Evolutionary conservation across 1,140 invertebrate species (phyloP), one percentile per base, ranked within the genome.

Genomic region (Drosophila auraria): DNA sequence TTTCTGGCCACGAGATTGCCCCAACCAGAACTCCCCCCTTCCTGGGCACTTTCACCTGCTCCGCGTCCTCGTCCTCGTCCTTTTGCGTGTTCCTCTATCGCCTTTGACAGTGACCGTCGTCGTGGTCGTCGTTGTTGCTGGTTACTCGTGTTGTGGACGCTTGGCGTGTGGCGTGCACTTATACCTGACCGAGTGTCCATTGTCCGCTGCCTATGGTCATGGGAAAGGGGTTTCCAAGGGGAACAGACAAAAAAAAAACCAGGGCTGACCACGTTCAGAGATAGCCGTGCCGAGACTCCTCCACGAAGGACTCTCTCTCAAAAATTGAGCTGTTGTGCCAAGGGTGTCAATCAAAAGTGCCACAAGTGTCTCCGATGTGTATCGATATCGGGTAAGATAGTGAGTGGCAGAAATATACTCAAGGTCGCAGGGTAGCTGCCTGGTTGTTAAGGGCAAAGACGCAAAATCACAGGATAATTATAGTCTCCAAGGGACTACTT

Each of bases 71-170:
- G 59, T 20, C 54, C 33, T 8, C 65, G 70, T 73, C 56, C 70
- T 51, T 62, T 78, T 49, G 64, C 64, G 57, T 69, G 57, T 40
- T 33, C 53, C 23, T 23, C 63, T 42, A 45, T 75, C 74, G 83
- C 75, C 75, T 70, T 82, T 86, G 82, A 87, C 83, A 86, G 69
- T 86, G 82, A 86, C 82, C 82, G 75, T 69, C 54, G 56, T 33
- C 50, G 64, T 45, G 60, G 64, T 59, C 76, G 45, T 54, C 47
- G 60, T 54, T 40, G 47, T 57, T 27, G 45, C 30, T 64, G 44
- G 66, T 45, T 49, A n/a, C 54, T 25, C n/a, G 74, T 33, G 45
- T 36, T 53, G 30, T 56, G n/a, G 42, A 17, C 30, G 25, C 47
- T 57, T 53, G 56, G 45, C 62, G 60, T 82, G 64, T 72, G 77